Conservation (phyloP, 2,888 invertebrate genomes). For the Neria commutata region DNA sequence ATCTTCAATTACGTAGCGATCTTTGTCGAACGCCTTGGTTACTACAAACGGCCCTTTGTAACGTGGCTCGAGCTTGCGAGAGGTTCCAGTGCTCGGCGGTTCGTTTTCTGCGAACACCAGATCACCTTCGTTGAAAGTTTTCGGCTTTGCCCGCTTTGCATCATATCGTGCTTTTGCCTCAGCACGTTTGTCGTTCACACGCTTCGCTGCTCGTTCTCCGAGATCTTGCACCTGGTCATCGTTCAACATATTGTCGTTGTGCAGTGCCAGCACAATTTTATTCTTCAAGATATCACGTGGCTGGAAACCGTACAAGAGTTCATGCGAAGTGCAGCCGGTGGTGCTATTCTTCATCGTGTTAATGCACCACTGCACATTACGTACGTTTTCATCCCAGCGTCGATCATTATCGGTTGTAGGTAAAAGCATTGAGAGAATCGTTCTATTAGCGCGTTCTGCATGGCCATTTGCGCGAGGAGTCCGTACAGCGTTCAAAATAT, state of each 20-base stretch:
- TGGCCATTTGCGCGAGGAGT: constrained; percentile 34
- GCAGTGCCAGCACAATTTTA: constrained; percentile 6
- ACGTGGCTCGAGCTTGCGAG: constrained; percentile 16
- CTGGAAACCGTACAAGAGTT: constrained; percentile 2
- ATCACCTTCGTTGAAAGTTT: neutral
- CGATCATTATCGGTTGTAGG: neutral
- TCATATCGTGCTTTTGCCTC: neutral
- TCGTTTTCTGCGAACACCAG: constrained; percentile 11
- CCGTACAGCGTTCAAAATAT: constrained; percentile 34
- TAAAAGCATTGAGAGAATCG: constrained; percentile 11
- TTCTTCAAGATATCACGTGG: constrained; percentile 5
- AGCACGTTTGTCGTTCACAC: neutral
- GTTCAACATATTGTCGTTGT: neutral
- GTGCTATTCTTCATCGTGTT: constrained; percentile 10
- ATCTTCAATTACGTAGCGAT: constrained; percentile 13
- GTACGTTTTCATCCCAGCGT: constrained; percentile 7
- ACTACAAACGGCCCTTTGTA: constrained; percentile 20
- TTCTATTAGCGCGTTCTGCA: constrained; percentile 14
- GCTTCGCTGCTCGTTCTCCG: neutral
- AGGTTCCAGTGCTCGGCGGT: constrained; percentile 8
- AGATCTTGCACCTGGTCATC: neutral
- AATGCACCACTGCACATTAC: constrained; percentile 1
- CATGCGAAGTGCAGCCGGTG: constrained; percentile 1
- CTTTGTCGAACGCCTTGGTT: constrained; percentile 3
- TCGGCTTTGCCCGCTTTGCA: neutral